Base-by-base conservation (phyloP, 2,113 vertebrate species). In the Stomatorhinus ivindoensis region DNA sequence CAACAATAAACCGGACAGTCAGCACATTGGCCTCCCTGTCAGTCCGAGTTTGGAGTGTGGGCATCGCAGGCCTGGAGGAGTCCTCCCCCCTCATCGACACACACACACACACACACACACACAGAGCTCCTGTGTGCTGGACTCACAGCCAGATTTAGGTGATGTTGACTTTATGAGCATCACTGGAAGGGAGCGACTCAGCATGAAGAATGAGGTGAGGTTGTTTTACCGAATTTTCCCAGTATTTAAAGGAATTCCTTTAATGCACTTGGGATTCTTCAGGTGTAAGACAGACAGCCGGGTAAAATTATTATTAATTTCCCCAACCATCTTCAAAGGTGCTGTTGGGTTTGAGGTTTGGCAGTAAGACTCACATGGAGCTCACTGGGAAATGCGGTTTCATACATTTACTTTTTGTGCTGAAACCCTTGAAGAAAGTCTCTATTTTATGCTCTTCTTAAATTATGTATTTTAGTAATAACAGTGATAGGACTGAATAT, bases 1-100 rank as follows among this genome's bases (percentile, higher is more conserved):
- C 93, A 93, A 92, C 95, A 95, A 95, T 93, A 94, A 94, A 94
- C 93, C 92, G 90, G 93, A 92, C 92, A 91, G 92, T 90, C 92
- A 91, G 92, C 91, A 91, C 89, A 86, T 87, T 92, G 91, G 90
- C 92, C 93, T 94, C 89, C 93, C 93, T 94, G 93, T 93, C 91
- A 91, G 92, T 93, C 94, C 91, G 24, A 87, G 92, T 95, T 94
- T 91, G 92, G 92, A 87, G 35, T 86, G 87, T 87, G 89, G 91
- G 50, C 83, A 65, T 87, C 82, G 87, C 61, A 88, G 88, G 19
- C 88, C 10, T 51, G 69, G 50, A 17, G 24, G 19, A 55, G 61
- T 0, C 46, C 46, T 8, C 46, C 46, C 46, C 46, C 46, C 0
- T 21, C 4, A 58, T 1, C 9, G 24, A 61, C 58, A n/a, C 58